Conservation (phyloP, 2,797 vertebrate genomes). For the Sebastes trivittatus region DNA sequence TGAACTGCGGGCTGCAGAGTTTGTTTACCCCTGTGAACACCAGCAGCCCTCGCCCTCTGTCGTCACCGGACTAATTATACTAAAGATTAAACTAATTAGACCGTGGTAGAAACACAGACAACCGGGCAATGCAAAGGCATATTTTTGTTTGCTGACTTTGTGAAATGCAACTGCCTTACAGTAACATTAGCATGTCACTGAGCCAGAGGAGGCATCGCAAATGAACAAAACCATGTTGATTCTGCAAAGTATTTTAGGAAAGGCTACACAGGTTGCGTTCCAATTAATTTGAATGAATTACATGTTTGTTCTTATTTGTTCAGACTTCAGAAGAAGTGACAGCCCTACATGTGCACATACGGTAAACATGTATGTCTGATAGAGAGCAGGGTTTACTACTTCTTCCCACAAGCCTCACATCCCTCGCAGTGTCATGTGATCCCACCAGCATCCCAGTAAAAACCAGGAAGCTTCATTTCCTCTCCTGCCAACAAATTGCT, state of each 20-base stretch:
- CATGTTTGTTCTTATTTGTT: neutral
- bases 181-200: neutral
- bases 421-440: slow-evolving; percentile 61
- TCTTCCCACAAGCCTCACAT: slow-evolving; percentile 41
- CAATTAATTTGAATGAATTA: neutral
- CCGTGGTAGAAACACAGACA: no score
- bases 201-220: neutral
- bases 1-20: no score
- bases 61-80: no score
- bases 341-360: neutral
- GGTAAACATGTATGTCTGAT: neutral
- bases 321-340: neutral
- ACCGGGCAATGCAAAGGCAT: neutral
- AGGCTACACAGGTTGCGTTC: neutral
- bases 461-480: slow-evolving; percentile 80
- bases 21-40: no score
- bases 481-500: slow-evolving; percentile 74
- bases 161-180: neutral
- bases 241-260: neutral
- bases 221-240: neutral
- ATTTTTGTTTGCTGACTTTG: neutral
- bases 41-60: no score
- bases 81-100: no score
- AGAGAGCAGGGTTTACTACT: slow-evolving; percentile 41
- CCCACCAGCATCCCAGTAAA: slow-evolving; percentile 65